Evolutionary conservation across 1,140 invertebrate species (phyloP).

Genomic region (Caenorhabditis latens): DNA sequence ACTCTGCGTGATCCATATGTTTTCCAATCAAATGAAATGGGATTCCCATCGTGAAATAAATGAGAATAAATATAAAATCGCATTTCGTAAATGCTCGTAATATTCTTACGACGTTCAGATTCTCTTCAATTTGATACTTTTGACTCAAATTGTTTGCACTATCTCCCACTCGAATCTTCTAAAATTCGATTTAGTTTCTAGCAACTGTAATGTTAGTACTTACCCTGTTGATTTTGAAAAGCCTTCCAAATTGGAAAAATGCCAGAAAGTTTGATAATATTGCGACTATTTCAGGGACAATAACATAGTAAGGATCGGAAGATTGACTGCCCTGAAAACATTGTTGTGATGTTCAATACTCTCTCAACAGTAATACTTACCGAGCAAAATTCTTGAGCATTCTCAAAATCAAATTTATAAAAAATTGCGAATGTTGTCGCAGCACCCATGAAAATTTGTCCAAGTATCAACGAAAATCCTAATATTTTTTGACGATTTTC

Average conservation of each 20-base stretch:
- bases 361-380: neutral
- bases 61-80: constrained; percentile 24
- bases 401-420: neutral
- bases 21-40: constrained; percentile 16
- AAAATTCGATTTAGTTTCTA: neutral
- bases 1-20: constrained; percentile 15
- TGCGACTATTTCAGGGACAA: neutral
- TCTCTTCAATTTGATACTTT: constrained; percentile 44
- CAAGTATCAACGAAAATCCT: neutral
- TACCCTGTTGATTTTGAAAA: neutral
- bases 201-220: neutral
- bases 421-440: neutral
- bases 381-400: neutral
- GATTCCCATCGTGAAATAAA: constrained; percentile 32
- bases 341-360: neutral
- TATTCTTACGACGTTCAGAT: neutral
- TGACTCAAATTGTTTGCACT: neutral
- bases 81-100: neutral
- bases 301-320: neutral
- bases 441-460: neutral
- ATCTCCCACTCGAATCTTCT: neutral
- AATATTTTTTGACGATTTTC: constrained; percentile 11
- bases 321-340: constrained; percentile 17
- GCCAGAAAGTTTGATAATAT: neutral
- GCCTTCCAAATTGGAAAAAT: constrained; percentile 21